Evolutionary conservation across 2,113 vertebrate genomes (phyloP), one percentile per base, ranked within the genome.

Genomic region (Tragelaphus imberbis): DNA sequence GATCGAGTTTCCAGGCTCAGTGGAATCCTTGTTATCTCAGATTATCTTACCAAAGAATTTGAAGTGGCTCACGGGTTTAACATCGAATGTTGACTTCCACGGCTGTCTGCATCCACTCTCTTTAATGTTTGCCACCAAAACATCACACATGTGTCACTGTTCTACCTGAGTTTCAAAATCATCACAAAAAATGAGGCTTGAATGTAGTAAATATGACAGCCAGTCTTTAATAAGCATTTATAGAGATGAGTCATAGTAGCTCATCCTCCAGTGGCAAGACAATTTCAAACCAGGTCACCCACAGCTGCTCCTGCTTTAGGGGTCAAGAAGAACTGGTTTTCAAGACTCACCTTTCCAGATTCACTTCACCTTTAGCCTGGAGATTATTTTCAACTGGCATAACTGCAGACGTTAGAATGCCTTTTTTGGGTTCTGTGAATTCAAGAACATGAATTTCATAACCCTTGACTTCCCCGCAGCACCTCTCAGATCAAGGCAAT

Each of bases 321-420:
- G 61, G 91, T 71, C 88, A 75, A 84, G 95, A 96, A 96, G 75
- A 95, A 94, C 77, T 86, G 84, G 94, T 75, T 98, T 88, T 49
- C 51, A 84, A 61, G 40, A 33, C 30, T 63, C 80, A 36, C 30
- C 88, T 56, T 58, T 81, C 71, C 59, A 44, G 81, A 84, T n/a
- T 36, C 5, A 2, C 68, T 91, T 84, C 55, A 3, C 68, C 6
- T 86, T 86, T 92, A 88, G 55, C 81, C 88, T 93, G 40, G 49
- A 75, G 84, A 56, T 36, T 36, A 59, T 95, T 96, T 96, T 90
- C 68, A 58, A 51, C 17, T 21, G 36, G 11, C 23, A 1, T 5
- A 36, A 44, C 40, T 68, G 58, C 6, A 86, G 61, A 71, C 13
- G 84, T 56, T 25, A 56, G 85, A 75, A 82, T 5, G 0, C 68